These are phyloP conservation scores for Aurelia sp. DNA, from an alignment of 30 jellyfish, hydroid and myxozoan genomes.

Conservation along the genomic window DNA sequence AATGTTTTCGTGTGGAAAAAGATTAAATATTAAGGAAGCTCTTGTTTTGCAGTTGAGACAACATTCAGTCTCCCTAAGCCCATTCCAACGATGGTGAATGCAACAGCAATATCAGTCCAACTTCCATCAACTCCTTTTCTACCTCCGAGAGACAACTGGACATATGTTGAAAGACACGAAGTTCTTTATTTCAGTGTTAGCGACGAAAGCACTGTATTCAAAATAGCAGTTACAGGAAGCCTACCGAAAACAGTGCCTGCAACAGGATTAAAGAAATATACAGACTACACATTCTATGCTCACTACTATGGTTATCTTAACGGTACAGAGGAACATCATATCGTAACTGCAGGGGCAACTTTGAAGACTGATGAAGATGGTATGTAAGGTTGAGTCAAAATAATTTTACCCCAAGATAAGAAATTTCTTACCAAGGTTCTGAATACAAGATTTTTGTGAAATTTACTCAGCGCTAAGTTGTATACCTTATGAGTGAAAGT, in stretches of 20 bases:
- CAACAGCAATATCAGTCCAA: constrained; percentile 39
- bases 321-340: neutral
- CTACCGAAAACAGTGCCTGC: constrained; percentile 7
- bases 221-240: constrained; percentile 2
- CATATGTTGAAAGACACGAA: neutral
- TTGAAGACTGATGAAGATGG: no score
- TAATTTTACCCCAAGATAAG: no score
- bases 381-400: no score
- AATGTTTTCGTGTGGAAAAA: no score
- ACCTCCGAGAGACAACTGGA: constrained; percentile 44
- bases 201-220: neutral
- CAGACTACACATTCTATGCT: constrained; percentile 6
- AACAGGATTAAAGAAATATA: neutral
- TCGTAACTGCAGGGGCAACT: no score
- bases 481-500: no score
- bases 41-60: constrained; percentile 9
- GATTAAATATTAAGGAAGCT: neutral
- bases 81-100: constrained; percentile 12
- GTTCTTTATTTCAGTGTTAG: neutral
- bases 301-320: neutral
- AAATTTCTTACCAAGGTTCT: no score
- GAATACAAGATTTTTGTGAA: no score
- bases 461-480: no score
- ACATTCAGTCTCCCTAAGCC: constrained; percentile 16
- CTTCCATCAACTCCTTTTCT: constrained; percentile 8